Evolutionary conservation across 2,113 vertebrate genomes (phyloP).

Genomic region (Potamarius usumacintae): DNA sequence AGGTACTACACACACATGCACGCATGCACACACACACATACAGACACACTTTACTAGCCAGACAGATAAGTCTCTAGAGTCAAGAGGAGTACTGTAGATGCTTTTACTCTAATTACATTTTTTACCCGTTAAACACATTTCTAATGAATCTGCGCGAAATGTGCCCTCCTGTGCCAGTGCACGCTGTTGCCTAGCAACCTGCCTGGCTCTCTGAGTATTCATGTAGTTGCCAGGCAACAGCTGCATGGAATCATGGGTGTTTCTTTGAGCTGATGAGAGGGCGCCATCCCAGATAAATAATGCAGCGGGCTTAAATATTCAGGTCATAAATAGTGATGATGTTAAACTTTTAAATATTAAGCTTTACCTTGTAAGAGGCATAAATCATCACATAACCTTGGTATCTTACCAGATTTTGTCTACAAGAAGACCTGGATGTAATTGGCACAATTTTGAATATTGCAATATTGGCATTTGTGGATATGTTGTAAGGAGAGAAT

Average conservation of each 20-base stretch:
- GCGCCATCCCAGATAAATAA: conserved; percentile 38
- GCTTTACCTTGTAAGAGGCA: background rate
- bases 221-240: conserved; percentile 45
- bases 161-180: conserved; percentile 44
- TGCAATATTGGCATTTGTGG: background rate
- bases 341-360: background rate
- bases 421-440: background rate
- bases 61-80: conserved; percentile 23
- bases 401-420: background rate
- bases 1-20: conserved; percentile 66
- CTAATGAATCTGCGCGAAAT: conserved; percentile 49
- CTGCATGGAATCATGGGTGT: conserved; percentile 48
- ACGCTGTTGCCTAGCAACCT: conserved; percentile 61
- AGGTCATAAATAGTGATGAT: conserved; percentile 17
- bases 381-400: background rate
- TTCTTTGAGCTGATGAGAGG: conserved; percentile 6
- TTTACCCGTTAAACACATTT: conserved; percentile 42
- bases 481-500: background rate
- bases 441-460: background rate
- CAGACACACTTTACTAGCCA: background rate
- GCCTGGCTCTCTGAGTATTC: conserved; percentile 19
- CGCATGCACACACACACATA: background rate
- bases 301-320: conserved; percentile 27
- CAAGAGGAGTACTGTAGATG: conserved; percentile 29
- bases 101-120: conserved; percentile 56